Conservation (phyloP, 2,797 vertebrate species). For the Sebastes matsubarae region DNA sequence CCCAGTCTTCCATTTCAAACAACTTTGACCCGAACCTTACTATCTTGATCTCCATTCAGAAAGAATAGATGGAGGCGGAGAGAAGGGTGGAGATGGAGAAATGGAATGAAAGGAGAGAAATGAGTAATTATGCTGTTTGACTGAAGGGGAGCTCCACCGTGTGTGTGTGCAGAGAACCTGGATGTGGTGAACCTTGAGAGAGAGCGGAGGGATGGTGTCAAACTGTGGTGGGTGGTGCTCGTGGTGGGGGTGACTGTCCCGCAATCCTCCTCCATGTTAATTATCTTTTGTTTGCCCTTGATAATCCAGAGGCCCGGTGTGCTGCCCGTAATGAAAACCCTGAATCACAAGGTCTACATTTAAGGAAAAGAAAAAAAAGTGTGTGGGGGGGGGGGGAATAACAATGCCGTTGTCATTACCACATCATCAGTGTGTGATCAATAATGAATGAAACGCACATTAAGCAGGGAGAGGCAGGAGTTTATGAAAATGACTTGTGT, state of each 20-base stretch:
- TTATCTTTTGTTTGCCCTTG: slow-evolving; percentile 99
- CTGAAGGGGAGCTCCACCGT: slow-evolving; percentile 72
- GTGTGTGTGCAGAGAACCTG: slow-evolving; percentile 68
- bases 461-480: slow-evolving; percentile 88
- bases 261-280: slow-evolving; percentile 88
- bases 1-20: slow-evolving; percentile 27
- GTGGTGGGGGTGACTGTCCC: slow-evolving; percentile 45
- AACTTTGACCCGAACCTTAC: slow-evolving; percentile 13
- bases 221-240: slow-evolving; percentile 2
- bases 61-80: slow-evolving; percentile 19
- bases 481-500: slow-evolving; percentile 98
- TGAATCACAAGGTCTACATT: slow-evolving; percentile 90
- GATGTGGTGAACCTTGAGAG: slow-evolving; percentile 78
- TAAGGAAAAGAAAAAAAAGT: slow-evolving; percentile 69
- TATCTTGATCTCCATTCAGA: slow-evolving; percentile 30
- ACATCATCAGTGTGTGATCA: slow-evolving; percentile 96
- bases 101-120: slow-evolving; percentile 25
- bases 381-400: slow-evolving; percentile 50
- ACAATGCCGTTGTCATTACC: slow-evolving; percentile 97
- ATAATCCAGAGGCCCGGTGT: slow-evolving; percentile 91
- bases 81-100: slow-evolving; percentile 15
- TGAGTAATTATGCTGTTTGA: slow-evolving; percentile 79
- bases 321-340: slow-evolving; percentile 90
- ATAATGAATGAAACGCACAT: slow-evolving; percentile 98
- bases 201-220: slow-evolving; percentile 29